Percentiles rank a stretch among this genome's conserved stretches.
Evolutionary conservation across 1,140 invertebrate species (phyloP).

Genomic region (Procambarus virginalis): DNA sequence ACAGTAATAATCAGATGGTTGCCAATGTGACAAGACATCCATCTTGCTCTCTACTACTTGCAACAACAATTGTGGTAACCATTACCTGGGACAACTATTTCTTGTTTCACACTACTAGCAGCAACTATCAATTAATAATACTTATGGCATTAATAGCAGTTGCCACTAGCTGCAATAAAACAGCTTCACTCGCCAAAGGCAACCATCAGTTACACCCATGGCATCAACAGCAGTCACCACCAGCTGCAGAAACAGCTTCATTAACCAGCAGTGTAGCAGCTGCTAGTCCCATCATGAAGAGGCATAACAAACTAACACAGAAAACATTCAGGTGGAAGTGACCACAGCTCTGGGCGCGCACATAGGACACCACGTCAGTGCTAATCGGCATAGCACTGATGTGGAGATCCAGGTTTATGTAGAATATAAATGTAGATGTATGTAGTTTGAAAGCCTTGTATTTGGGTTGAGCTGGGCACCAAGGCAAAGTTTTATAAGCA

Average conservation of each 20-base stretch:
- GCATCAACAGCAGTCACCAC: background rate
- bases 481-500: slow-evolving; percentile 17
- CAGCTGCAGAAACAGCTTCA: background rate
- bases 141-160: background rate
- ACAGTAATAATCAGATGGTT: background rate
- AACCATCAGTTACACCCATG: background rate
- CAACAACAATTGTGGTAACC: background rate
- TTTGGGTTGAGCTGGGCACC: slow-evolving; percentile 21
- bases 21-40: background rate
- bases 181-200: background rate
- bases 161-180: slow-evolving; percentile 2
- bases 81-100: background rate
- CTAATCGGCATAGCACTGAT: background rate
- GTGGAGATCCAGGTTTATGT: background rate
- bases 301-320: slow-evolving; percentile 23
- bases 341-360: slow-evolving; percentile 20
- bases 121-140: background rate
- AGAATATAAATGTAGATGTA: background rate
- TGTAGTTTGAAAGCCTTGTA: background rate
- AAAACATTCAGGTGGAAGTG: slow-evolving; percentile 34
- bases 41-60: background rate
- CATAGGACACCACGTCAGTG: background rate
- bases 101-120: background rate
- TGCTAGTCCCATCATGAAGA: slow-evolving; percentile 18
- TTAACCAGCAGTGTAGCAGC: background rate